Percentiles rank a stretch among this genome's conserved stretches.
Evolutionary conservation across 2,113 vertebrate genomes (phyloP).

Genomic region (Epinephelus lanceolatus): DNA sequence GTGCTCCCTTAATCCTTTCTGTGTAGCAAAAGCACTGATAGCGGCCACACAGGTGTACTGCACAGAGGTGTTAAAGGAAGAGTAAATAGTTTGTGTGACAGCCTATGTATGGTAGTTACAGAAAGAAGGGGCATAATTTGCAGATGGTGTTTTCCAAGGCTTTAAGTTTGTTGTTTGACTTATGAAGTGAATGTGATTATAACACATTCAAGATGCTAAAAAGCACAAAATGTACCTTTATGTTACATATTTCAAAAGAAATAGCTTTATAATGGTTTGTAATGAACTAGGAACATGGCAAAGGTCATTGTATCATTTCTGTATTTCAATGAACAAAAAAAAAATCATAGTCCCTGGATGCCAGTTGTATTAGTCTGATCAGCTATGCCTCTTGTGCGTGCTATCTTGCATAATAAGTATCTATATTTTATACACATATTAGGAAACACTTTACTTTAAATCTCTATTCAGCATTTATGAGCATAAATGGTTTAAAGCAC

Average conservation of each 20-base stretch:
- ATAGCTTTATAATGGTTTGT: neutral
- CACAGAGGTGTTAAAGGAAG: neutral
- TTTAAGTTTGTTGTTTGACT: neutral
- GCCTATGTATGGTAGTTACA: neutral
- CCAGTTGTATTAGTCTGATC: neutral
- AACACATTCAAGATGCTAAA: neutral
- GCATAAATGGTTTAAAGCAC: neutral
- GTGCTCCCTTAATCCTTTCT: neutral
- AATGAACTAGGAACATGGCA: neutral
- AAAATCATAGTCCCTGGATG: neutral
- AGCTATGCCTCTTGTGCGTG: neutral
- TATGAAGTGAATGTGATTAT: neutral
- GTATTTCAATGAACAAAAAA: neutral
- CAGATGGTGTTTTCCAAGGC: neutral
- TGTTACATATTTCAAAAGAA: neutral
- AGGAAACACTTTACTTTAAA: too few species aligned
- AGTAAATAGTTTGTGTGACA: neutral
- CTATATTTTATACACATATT: too few species aligned
- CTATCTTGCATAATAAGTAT: too few species aligned
- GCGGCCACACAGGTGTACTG: slow-evolving; percentile 49
- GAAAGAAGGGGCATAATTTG: neutral
- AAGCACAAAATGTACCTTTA: neutral
- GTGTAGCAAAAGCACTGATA: slow-evolving; percentile 34
- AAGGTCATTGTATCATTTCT: neutral
- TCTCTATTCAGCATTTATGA: neutral